Conservation (phyloP, 2,113 vertebrate species). For the Clarias batrachus region DNA sequence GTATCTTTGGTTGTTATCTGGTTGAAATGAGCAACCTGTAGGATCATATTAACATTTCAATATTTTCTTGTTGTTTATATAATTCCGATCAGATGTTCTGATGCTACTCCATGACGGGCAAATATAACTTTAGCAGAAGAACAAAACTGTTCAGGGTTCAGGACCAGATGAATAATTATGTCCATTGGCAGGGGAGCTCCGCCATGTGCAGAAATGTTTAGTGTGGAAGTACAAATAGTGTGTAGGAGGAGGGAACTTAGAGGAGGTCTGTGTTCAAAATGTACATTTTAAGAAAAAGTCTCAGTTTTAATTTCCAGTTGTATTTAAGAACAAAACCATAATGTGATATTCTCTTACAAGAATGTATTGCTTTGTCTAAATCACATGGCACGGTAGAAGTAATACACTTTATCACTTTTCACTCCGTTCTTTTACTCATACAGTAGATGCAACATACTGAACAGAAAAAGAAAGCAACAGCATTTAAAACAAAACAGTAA, state of each 20-base stretch:
- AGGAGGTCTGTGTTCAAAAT: conserved; percentile 50
- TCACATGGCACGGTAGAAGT: background rate
- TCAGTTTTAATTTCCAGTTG: background rate
- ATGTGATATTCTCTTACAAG: background rate
- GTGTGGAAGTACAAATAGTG: conserved; percentile 48
- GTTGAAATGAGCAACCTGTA: background rate
- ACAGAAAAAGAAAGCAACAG: background rate
- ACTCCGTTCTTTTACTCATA: background rate
- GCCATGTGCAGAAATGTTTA: conserved; percentile 50
- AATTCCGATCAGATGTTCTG: conserved; percentile 45
- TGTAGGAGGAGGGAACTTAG: conserved; percentile 52
- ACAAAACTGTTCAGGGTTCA: conserved; percentile 47
- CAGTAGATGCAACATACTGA: background rate
- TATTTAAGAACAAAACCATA: background rate
- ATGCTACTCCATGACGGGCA: conserved; percentile 15
- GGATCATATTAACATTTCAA: background rate
- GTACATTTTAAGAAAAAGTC: background rate
- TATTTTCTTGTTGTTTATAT: conserved; percentile 46
- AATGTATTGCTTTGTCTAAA: background rate
- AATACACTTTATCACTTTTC: background rate
- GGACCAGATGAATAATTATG: conserved; percentile 54
- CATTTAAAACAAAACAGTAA: background rate
- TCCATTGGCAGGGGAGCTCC: conserved; percentile 52
- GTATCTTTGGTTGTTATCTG: background rate
- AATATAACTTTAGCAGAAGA: conserved; percentile 66